Percentiles rank a stretch among this genome's conserved stretches.
Evolutionary conservation across 2,113 vertebrate species (phyloP).

Genomic region (Microtus ochrogaster): DNA sequence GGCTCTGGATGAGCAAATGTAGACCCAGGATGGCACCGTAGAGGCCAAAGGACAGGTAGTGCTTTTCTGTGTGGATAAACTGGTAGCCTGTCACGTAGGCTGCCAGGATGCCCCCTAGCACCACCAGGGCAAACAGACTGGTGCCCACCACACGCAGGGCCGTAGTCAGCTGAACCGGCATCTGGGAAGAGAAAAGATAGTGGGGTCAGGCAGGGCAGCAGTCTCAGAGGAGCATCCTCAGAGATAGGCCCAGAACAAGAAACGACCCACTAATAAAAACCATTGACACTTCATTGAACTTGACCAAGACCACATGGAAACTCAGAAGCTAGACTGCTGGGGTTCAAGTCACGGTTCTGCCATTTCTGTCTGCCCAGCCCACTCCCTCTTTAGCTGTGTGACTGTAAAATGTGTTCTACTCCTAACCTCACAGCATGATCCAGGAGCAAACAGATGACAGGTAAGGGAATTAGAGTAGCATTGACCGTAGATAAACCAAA

Average conservation of each 20-base stretch:
- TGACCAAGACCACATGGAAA: neutral
- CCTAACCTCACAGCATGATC: neutral
- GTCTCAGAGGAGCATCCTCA: neutral
- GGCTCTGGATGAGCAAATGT: constrained; percentile 96
- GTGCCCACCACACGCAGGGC: constrained; percentile 93
- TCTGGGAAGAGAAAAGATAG: constrained; percentile 83
- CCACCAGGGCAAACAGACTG: constrained; percentile 95
- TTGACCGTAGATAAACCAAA: constrained; percentile 1
- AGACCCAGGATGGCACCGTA: constrained; percentile 97
- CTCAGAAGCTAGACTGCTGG: neutral
- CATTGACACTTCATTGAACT: neutral
- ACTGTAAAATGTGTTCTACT: neutral
- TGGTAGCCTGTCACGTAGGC: constrained; percentile 98
- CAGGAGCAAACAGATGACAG: neutral
- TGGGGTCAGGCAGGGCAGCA: constrained; percentile 24
- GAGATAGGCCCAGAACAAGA: neutral
- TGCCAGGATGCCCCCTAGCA: constrained; percentile 95
- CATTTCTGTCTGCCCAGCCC: neutral
- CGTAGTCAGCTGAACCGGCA: constrained; percentile 94
- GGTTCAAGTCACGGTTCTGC: neutral
- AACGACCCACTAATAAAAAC: constrained; percentile 4
- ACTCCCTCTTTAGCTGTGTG: neutral
- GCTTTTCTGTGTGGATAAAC: constrained; percentile 98
- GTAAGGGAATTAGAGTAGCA: neutral
- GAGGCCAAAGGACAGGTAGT: constrained; percentile 98